phyloP scores from a whole-genome alignment of 2,888 invertebrate species.

The Tipula unca region DNA sequence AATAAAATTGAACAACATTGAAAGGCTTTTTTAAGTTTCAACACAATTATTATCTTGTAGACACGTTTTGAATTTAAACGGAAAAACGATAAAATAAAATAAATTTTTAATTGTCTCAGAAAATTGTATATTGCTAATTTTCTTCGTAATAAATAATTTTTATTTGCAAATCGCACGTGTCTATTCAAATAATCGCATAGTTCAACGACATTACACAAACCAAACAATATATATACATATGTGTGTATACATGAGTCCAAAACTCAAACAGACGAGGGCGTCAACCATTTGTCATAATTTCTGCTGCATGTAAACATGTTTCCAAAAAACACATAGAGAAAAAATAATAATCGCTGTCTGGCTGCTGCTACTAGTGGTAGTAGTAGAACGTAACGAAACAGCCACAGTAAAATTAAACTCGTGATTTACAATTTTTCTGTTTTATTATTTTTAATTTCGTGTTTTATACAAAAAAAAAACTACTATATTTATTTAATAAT shows the following conservation, averaged over 20 bases:
- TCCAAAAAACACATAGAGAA: neutral
- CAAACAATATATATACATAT: neutral
- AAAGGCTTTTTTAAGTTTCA: neutral
- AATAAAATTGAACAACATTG: neutral
- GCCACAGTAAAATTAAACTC: neutral
- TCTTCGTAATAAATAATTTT: neutral
- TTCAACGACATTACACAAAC: neutral
- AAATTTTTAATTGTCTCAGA: no score
- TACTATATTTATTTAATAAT: neutral
- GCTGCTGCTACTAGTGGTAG: neutral
- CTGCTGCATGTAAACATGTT: neutral
- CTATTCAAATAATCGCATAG: neutral
- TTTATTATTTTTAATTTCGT: neutral
- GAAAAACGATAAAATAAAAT: no score
- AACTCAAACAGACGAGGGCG: neutral
- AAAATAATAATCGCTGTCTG: neutral
- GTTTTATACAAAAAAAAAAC: neutral
- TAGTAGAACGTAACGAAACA: neutral
- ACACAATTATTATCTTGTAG: neutral
- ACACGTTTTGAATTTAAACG: neutral
- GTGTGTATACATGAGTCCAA: neutral
- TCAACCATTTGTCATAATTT: neutral
- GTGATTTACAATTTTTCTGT: neutral
- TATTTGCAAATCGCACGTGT: neutral
- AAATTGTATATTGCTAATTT: neutral